Conservation (phyloP, 1,140 invertebrate species). For the Vanessa tameamea region DNA sequence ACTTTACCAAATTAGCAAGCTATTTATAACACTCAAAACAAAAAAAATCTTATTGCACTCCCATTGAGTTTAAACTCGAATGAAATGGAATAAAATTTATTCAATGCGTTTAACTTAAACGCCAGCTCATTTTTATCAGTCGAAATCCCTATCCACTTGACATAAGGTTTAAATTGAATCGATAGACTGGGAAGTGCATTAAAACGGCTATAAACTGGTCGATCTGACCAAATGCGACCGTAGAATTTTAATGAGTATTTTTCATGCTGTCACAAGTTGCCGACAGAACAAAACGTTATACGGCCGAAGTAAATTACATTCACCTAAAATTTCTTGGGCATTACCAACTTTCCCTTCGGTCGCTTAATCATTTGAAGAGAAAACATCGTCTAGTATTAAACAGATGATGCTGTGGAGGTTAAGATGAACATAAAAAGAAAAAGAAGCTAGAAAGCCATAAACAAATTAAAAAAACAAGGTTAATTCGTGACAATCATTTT, state of each 20-base stretch:
- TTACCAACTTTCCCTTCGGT: background rate
- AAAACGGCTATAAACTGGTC: constrained; percentile 26
- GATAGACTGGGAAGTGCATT: background rate
- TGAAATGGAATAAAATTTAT: background rate
- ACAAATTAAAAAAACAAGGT: no score
- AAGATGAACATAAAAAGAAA: no score
- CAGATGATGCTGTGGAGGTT: background rate
- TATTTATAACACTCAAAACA: constrained; percentile 7
- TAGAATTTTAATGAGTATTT: constrained; percentile 37
- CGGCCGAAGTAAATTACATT: background rate
- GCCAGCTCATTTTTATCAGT: background rate
- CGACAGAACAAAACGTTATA: background rate
- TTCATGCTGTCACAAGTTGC: background rate
- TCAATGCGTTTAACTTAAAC: background rate
- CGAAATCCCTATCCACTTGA: background rate
- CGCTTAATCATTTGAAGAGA: background rate
- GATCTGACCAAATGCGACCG: constrained; percentile 17
- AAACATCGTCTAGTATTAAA: background rate
- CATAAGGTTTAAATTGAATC: constrained; percentile 29
- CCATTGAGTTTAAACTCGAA: background rate
- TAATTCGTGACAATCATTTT: no score
- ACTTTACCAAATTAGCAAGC: constrained; percentile 23
- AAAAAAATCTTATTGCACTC: background rate
- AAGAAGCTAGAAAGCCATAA: no score
- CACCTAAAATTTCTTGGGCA: background rate